Evolutionary conservation across 2,888 invertebrate genomes (phyloP).

Genomic region (Meiosimyza platycephala): DNA sequence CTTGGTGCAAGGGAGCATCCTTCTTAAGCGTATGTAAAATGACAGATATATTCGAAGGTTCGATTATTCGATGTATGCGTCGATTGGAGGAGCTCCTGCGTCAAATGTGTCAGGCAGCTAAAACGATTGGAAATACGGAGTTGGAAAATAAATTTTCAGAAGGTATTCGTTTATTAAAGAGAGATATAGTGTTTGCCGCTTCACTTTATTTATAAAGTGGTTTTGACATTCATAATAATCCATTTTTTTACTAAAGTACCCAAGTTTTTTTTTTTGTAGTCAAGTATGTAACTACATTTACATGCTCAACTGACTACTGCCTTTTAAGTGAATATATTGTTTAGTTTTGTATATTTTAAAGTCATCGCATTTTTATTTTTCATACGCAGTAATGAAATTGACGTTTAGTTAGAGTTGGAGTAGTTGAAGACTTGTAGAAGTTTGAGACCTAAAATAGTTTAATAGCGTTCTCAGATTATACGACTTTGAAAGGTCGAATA

Average conservation of each 20-base stretch:
- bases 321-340: constrained; percentile 1
- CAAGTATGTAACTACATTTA: constrained; percentile 9
- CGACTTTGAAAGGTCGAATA: too few species aligned
- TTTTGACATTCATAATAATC: constrained; percentile 24
- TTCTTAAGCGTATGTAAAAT: constrained; percentile 95
- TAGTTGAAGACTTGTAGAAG: too few species aligned
- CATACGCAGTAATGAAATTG: not conserved
- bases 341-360: constrained; percentile 10
- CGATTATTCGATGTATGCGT: constrained; percentile 88
- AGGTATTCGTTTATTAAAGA: constrained; percentile 89
- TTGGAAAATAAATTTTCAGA: constrained; percentile 96
- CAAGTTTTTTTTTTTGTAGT: not conserved
- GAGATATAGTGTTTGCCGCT: constrained; percentile 99
- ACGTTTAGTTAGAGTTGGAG: too few species aligned
- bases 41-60: constrained; percentile 96
- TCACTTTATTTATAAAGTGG: constrained; percentile 85
- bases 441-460: too few species aligned
- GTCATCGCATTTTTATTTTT: constrained; percentile 3
- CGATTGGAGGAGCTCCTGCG: constrained; percentile 94
- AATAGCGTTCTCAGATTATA: too few species aligned
- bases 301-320: constrained; percentile 35
- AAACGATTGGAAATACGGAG: constrained; percentile 95
- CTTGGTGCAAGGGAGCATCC: constrained; percentile 94
- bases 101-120: constrained; percentile 95
- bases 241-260: constrained; percentile 11